Percentiles rank a stretch among this genome's conserved stretches.
Evolutionary conservation across 2,888 invertebrate species (phyloP).

Genomic region (Cyrtodaria siliqua): DNA sequence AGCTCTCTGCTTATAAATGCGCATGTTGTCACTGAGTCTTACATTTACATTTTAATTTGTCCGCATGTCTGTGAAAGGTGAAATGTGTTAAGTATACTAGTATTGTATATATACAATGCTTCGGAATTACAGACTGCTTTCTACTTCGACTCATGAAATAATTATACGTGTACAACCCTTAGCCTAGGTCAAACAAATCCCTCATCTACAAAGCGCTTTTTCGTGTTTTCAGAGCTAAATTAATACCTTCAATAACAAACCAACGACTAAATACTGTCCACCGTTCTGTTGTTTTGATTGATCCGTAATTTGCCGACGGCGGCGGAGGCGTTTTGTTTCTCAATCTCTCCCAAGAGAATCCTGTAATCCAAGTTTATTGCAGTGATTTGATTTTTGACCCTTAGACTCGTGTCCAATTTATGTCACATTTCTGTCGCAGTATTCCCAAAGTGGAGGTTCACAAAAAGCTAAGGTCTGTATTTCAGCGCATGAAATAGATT

Average conservation of each 20-base stretch:
- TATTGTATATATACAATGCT: no score
- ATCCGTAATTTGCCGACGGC: background rate
- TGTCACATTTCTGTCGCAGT: slow-evolving; percentile 31
- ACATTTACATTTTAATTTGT: no score
- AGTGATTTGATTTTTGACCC: slow-evolving; percentile 45
- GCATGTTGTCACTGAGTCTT: no score
- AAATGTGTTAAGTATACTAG: no score
- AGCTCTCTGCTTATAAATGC: no score
- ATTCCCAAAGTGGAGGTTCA: slow-evolving; percentile 11
- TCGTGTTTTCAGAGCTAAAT: background rate
- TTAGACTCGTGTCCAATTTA: slow-evolving; percentile 44
- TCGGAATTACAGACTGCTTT: no score
- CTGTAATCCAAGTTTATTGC: slow-evolving; percentile 38
- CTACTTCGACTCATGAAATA: no score
- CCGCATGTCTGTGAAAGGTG: no score
- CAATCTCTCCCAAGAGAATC: slow-evolving; percentile 25
- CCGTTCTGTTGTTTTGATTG: background rate
- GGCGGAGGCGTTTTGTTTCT: slow-evolving; percentile 21
- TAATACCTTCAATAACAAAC: background rate
- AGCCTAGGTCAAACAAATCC: no score
- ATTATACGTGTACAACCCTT: no score
- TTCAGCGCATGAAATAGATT: background rate
- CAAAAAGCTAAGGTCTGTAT: background rate
- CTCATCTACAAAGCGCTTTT: background rate
- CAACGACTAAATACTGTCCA: background rate